Evolutionary conservation across 2,797 vertebrate species (phyloP).

Genomic region (Scolopax bukidnonensis): DNA sequence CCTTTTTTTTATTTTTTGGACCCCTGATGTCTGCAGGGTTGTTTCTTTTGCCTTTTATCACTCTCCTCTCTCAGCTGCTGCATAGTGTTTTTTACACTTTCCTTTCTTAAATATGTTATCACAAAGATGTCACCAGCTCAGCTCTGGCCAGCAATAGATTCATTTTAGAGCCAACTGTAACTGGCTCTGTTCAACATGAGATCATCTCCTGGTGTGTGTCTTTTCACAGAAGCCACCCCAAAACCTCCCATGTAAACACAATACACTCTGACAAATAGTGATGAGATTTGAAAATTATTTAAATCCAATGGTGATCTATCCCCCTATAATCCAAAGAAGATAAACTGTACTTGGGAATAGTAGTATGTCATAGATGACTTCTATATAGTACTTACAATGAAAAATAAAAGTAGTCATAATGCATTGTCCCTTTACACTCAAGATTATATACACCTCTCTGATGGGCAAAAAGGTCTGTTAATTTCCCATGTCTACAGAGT

Average conservation of each 20-base stretch:
- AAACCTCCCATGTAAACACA: neutral
- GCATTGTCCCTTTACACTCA: neutral
- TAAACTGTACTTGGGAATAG: neutral
- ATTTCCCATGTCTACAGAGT: neutral
- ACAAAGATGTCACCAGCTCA: neutral
- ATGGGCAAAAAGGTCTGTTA: neutral
- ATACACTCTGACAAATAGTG: neutral
- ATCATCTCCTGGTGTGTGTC: neutral
- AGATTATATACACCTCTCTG: accelerated
- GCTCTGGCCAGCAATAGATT: neutral
- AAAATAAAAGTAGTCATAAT: neutral
- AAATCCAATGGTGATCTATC: neutral
- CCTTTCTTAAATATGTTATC: neutral
- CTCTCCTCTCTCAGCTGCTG: neutral
- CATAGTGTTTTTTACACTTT: neutral
- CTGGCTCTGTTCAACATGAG: neutral
- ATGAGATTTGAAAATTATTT: neutral
- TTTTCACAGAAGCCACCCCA: neutral
- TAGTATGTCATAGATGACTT: neutral
- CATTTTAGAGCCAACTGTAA: neutral
- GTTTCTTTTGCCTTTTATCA: neutral
- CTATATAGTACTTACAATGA: neutral
- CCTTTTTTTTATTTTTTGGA: neutral
- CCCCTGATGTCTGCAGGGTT: neutral
- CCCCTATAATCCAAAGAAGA: neutral